phyloP scores from a whole-genome alignment of 1,140 invertebrate species.

The Drosophila oshimai region DNA sequence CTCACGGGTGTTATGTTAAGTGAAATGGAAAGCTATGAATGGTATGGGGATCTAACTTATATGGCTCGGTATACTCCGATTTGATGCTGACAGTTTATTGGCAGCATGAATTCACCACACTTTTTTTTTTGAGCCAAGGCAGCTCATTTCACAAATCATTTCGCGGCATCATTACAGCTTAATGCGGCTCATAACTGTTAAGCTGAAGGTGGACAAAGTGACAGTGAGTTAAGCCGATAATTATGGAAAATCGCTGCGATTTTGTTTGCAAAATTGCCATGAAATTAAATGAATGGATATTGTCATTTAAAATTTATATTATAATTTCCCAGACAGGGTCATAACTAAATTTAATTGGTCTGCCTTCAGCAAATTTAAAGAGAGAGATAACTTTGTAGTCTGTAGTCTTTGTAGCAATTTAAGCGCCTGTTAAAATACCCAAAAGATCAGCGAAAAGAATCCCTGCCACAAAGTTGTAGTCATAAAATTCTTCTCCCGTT shows the following conservation, averaged over 20 bases:
- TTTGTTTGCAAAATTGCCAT: neutral
- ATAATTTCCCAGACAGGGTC: too few species aligned
- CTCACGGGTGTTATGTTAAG: slow-evolving; percentile 47
- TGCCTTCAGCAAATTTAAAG: neutral
- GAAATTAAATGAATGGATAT: too few species aligned
- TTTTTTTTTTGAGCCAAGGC: neutral
- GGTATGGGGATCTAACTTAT: slow-evolving; percentile 21
- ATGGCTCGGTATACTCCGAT: slow-evolving; percentile 24
- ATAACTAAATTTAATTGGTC: too few species aligned
- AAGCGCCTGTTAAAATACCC: too few species aligned
- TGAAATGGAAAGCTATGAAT: slow-evolving; percentile 66
- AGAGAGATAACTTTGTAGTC: neutral
- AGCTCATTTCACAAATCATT: slow-evolving; percentile 52
- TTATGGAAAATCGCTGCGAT: too few species aligned
- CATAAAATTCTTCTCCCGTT: neutral
- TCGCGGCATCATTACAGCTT: slow-evolving; percentile 41
- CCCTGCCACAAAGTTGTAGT: neutral
- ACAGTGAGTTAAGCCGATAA: neutral
- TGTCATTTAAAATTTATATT: too few species aligned
- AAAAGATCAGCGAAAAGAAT: neutral
- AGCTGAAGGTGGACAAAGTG: neutral
- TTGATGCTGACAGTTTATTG: slow-evolving; percentile 58
- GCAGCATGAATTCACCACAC: slow-evolving; percentile 14
- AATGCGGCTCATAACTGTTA: neutral
- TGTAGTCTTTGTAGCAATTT: too few species aligned